A percentile compares a stretch with the other conserved stretches of the same genome.
Conservation (phyloP, 2,888 invertebrate species). For the Polia nebulosa region DNA sequence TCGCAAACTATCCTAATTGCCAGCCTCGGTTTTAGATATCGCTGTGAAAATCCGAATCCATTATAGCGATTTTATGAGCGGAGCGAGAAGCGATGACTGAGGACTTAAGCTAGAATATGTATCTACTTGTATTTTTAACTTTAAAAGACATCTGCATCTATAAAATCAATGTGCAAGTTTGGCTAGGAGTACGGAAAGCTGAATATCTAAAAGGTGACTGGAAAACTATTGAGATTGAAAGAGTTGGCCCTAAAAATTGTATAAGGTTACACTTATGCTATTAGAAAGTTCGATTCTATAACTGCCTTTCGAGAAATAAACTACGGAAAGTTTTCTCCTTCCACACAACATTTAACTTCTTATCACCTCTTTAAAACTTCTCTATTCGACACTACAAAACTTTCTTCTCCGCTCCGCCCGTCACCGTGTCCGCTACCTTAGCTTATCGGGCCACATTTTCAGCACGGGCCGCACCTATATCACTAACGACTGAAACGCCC, state of each 20-base stretch:
- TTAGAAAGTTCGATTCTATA: background rate
- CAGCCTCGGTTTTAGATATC: slow-evolving; percentile 80
- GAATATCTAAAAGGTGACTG: background rate
- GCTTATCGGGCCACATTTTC: slow-evolving; percentile 79
- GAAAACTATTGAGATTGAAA: background rate
- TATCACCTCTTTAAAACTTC: slow-evolving; percentile 27
- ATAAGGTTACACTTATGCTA: background rate
- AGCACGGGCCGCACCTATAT: slow-evolving; percentile 80
- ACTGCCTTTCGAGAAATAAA: background rate
- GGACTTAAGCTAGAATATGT: background rate
- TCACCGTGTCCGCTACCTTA: slow-evolving; percentile 57
- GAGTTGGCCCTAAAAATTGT: background rate
- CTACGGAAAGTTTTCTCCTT: background rate
- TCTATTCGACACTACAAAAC: slow-evolving; percentile 8
- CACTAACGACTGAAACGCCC: slow-evolving; percentile 81
- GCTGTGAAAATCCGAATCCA: slow-evolving; percentile 68
- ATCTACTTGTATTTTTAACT: background rate
- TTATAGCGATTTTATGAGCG: slow-evolving; percentile 24
- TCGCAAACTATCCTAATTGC: slow-evolving; percentile 87
- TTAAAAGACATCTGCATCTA: background rate
- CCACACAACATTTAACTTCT: slow-evolving; percentile 1
- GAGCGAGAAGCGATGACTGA: slow-evolving; percentile 43
- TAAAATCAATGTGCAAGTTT: too few relatives aligned
- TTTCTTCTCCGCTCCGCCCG: slow-evolving; percentile 18
- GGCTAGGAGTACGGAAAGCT: too few relatives aligned